A percentile compares a stretch with the other conserved stretches of the same genome.
These are phyloP conservation scores for Pachyuromys duprasi DNA, from an alignment of 2,797 vertebrate species.

Conservation along the genomic window DNA sequence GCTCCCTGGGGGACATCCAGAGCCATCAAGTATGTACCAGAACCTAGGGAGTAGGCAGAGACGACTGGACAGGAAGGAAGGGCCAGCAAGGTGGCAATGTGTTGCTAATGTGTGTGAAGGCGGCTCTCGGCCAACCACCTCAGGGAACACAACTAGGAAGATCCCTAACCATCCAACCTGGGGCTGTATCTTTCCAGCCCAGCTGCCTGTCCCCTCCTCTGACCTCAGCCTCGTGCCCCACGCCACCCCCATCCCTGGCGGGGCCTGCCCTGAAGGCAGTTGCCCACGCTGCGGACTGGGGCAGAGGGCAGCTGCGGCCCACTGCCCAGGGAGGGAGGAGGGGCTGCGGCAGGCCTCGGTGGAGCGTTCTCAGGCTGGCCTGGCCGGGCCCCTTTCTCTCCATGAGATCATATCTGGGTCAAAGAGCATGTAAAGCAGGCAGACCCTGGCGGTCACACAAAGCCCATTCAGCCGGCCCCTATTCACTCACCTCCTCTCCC, in stretches of 20 bases:
- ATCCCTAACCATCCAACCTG: not conserved
- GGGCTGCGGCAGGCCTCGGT: slow-evolving; percentile 74
- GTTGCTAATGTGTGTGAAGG: accelerated
- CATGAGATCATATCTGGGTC: slow-evolving; percentile 92
- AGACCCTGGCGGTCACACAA: slow-evolving; percentile 86
- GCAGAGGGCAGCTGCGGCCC: slow-evolving; percentile 54
- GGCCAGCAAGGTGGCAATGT: not conserved
- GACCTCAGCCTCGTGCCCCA: not conserved
- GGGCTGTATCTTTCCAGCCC: not conserved
- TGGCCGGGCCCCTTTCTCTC: slow-evolving; percentile 86
- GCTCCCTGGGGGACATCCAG: too few relatives aligned
- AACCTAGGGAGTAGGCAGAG: not conserved
- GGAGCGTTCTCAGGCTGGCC: slow-evolving; percentile 82
- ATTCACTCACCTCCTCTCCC: slow-evolving; percentile 83
- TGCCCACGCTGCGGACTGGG: not conserved
- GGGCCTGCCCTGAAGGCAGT: not conserved
- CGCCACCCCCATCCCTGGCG: not conserved
- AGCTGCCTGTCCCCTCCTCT: not conserved
- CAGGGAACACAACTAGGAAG: not conserved
- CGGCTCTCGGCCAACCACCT: not conserved
- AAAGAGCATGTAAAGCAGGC: slow-evolving; percentile 90
- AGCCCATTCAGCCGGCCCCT: slow-evolving; percentile 85
- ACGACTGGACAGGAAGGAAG: not conserved
- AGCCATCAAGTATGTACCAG: not conserved
- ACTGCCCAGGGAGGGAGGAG: slow-evolving; percentile 46